Conservation (phyloP, 2,113 vertebrate genomes). For the Microcebus ravelobensis region DNA sequence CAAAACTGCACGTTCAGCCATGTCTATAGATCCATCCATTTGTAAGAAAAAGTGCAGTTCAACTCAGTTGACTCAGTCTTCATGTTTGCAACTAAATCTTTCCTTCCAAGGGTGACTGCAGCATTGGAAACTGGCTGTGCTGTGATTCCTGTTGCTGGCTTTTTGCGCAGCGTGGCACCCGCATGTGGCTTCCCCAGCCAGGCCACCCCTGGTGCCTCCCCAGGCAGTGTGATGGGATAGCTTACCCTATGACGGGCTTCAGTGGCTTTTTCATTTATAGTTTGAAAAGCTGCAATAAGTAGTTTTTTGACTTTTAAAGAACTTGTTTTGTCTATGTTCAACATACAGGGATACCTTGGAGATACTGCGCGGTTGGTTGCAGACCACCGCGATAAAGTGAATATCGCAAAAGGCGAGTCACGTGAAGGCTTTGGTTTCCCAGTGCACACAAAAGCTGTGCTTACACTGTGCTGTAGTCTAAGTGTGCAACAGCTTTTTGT, state of each 20-base stretch:
- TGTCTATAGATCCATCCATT: background rate
- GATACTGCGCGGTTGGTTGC: background rate
- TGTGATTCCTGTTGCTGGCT: background rate
- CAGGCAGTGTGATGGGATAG: background rate
- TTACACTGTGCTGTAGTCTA: background rate
- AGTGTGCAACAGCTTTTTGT: background rate
- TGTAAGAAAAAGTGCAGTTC: background rate
- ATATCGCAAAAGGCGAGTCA: background rate
- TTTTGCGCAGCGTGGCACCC: accelerated
- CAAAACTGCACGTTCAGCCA: background rate
- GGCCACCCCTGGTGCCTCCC: background rate
- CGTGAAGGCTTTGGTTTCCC: background rate
- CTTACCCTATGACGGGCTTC: background rate
- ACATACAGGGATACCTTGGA: background rate
- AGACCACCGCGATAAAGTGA: background rate
- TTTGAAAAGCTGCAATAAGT: background rate
- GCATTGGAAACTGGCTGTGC: background rate
- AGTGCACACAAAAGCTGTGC: background rate
- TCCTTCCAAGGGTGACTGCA: no score
- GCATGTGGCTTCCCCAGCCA: no score
- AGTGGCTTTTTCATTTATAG: background rate
- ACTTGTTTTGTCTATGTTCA: background rate
- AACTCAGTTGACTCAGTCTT: background rate
- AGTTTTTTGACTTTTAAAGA: background rate
- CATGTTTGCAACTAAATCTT: background rate